Evolutionary conservation across 2,113 vertebrate species (phyloP).

Genomic region (Turdus rufiventris): DNA sequence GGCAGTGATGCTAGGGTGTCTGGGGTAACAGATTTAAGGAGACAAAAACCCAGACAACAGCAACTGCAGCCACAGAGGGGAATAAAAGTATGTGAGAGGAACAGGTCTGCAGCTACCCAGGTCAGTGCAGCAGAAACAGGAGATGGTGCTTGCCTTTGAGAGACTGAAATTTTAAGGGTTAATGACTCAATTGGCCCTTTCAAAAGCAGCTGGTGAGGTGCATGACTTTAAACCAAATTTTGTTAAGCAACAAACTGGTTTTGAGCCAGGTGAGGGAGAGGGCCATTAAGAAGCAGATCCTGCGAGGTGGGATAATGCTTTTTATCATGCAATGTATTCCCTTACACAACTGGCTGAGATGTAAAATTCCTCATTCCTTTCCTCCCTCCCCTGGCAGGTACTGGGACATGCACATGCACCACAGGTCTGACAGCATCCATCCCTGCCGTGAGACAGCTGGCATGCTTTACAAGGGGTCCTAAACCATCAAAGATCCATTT

Average conservation of each 20-base stretch:
- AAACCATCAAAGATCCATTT: not conserved
- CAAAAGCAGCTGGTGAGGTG: not conserved
- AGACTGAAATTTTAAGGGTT: not conserved
- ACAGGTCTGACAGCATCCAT: not conserved
- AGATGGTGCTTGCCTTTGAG: not conserved
- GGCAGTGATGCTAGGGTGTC: not conserved
- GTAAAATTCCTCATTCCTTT: not conserved
- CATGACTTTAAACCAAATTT: not conserved
- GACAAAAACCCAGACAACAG: not conserved
- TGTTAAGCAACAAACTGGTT: not conserved
- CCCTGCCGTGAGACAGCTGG: not conserved
- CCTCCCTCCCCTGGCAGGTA: not conserved
- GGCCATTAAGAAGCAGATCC: not conserved
- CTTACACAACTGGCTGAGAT: not conserved
- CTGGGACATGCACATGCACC: not conserved
- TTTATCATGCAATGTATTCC: not conserved
- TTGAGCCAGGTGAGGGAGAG: not conserved
- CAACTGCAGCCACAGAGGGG: not conserved
- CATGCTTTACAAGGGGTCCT: not conserved
- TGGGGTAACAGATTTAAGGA: not conserved
- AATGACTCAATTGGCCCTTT: not conserved
- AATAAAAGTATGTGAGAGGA: not conserved
- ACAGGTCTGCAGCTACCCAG: not conserved
- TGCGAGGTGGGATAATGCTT: fast-evolving
- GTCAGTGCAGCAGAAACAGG: not conserved